Evolutionary conservation across 2,113 vertebrate species (phyloP).

Genomic region (Polypterus senegalus): DNA sequence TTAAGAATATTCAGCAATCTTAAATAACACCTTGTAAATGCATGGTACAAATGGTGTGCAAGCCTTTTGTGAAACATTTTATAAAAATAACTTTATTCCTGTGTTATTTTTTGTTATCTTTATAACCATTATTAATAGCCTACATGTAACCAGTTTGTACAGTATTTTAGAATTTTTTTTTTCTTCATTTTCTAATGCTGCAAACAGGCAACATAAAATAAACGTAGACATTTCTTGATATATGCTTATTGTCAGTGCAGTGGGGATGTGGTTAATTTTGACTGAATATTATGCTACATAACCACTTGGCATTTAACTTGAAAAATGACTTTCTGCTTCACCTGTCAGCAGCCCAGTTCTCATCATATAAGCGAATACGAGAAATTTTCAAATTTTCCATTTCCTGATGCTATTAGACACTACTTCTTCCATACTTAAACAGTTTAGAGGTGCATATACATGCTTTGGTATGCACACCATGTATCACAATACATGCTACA

Average conservation of each 20-base stretch:
- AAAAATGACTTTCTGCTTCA: constrained; percentile 97
- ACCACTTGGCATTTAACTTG: constrained; percentile 98
- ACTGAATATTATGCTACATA: constrained; percentile 91
- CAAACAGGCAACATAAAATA: no score
- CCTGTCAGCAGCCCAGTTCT: constrained; percentile 81
- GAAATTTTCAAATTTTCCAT: constrained; percentile 77
- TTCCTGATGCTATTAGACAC: constrained; percentile 79
- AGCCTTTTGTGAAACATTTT: no score
- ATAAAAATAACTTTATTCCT: no score
- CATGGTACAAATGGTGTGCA: no score
- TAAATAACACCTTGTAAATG: no score
- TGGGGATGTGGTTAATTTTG: constrained; percentile 84
- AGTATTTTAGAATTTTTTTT: no score
- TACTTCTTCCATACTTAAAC: constrained; percentile 68
- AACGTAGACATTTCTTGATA: no score
- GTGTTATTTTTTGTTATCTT: no score
- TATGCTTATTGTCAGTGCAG: constrained; percentile 66
- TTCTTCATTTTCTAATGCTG: no score
- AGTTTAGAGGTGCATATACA: constrained; percentile 49
- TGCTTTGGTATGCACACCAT: constrained; percentile 61
- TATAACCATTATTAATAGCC: no score
- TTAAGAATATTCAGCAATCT: no score
- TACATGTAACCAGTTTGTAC: no score
- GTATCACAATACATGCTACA: constrained; percentile 50
- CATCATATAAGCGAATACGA: constrained; percentile 75